These are phyloP conservation scores for Aporophyla nigra DNA, from an alignment of 2,888 invertebrate species.

Conservation along the genomic window DNA sequence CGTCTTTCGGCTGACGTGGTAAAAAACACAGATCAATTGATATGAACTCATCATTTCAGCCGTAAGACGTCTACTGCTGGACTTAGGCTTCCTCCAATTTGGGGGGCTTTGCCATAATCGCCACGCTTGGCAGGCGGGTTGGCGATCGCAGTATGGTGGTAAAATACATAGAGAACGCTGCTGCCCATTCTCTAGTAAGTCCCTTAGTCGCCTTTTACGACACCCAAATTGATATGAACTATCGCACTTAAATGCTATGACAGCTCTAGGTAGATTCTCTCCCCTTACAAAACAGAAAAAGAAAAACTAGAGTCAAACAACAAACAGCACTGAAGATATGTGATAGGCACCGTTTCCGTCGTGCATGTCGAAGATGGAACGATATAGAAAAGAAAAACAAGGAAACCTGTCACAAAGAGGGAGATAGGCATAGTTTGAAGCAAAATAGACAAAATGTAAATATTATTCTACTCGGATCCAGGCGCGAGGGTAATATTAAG, in stretches of 20 bases:
- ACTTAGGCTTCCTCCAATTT: no score
- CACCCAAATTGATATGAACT: neutral
- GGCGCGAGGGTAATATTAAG: conserved; percentile 1
- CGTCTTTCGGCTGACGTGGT: no score
- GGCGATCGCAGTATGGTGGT: no score
- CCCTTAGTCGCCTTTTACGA: no score
- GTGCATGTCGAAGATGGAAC: conserved; percentile 18
- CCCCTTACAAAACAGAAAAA: neutral
- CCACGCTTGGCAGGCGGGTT: no score
- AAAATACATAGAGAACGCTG: no score
- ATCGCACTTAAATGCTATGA: neutral
- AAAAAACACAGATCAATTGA: no score
- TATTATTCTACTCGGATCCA: conserved; percentile 1
- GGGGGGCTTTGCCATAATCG: no score
- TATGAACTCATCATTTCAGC: no score
- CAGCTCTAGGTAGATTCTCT: neutral
- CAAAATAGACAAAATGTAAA: conserved; percentile 10
- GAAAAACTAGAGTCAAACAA: neutral
- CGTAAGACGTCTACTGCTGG: no score
- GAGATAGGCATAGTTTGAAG: neutral
- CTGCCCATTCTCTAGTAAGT: no score
- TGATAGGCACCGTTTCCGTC: conserved; percentile 4
- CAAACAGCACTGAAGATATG: neutral
- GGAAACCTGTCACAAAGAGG: conserved; percentile 21
- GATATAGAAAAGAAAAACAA: conserved; percentile 18